phyloP scores from a whole-genome alignment of 2,797 vertebrate species.

The Sus cebifrons region DNA sequence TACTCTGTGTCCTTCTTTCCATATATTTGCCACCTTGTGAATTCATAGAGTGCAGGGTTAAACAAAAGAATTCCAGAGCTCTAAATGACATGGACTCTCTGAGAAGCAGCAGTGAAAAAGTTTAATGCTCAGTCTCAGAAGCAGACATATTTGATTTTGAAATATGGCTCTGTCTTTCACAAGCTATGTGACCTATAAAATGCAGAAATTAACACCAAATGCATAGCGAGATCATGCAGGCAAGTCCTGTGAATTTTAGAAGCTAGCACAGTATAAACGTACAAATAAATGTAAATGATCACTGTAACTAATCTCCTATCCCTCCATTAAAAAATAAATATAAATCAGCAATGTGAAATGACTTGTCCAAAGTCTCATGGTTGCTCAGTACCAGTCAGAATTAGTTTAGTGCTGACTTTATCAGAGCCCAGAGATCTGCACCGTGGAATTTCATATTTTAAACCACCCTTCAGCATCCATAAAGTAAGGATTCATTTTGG shows the following conservation, averaged over 20 bases:
- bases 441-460: constrained; percentile 1
- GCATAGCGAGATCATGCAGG: not conserved
- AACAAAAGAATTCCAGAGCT: not conserved
- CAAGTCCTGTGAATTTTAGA: not conserved
- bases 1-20: not conserved
- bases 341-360: constrained; percentile 3
- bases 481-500: not conserved
- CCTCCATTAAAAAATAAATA: not conserved
- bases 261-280: not conserved
- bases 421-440: not conserved
- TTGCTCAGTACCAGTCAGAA: not conserved
- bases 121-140: not conserved
- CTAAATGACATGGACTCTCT: not conserved
- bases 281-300: constrained; percentile 18
- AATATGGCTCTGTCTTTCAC: not conserved
- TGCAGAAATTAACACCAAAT: not conserved
- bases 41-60: not conserved
- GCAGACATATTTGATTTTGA: constrained; percentile 24
- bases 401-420: constrained; percentile 39
- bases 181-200: not conserved
- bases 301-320: not conserved
- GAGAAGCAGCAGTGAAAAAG: not conserved
- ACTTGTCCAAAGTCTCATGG: not conserved
- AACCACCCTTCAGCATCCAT: not conserved
- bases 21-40: not conserved